Conservation (phyloP, 2,113 vertebrate species). For the Salvelinus fontinalis region DNA sequence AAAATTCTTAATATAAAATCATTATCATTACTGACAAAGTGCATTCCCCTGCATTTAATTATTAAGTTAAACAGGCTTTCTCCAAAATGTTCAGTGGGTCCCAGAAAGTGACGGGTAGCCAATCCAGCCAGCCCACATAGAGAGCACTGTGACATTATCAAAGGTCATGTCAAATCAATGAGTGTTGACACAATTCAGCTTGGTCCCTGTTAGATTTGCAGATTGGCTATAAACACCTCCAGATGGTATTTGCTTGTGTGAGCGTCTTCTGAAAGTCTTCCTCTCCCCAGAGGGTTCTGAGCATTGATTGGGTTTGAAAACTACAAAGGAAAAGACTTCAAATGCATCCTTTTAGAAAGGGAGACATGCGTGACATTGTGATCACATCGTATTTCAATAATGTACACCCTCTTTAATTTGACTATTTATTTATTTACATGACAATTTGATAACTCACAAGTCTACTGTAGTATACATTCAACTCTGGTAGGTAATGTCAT, state of each 20-base stretch:
- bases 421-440: neutral
- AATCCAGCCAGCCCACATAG: neutral
- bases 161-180: slow-evolving; percentile 25
- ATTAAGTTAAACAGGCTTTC: neutral
- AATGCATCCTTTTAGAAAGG: neutral
- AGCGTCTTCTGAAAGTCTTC: neutral
- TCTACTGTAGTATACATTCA: neutral
- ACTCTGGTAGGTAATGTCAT: neutral
- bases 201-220: slow-evolving; percentile 13
- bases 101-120: neutral
- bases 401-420: neutral
- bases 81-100: neutral
- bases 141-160: slow-evolving; percentile 13
- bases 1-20: neutral
- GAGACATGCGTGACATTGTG: neutral
- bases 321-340: slow-evolving; percentile 24
- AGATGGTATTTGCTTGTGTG: slow-evolving; percentile 2
- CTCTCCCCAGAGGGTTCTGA: slow-evolving; percentile 4
- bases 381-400: neutral
- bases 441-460: neutral
- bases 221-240: slow-evolving; percentile 3
- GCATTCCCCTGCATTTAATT: neutral
- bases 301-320: slow-evolving; percentile 34
- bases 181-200: slow-evolving; percentile 12
- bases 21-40: neutral